Evolutionary conservation across 2,888 invertebrate species (phyloP), one percentile per base, ranked within the genome.

Genomic region (Oithona nana): DNA sequence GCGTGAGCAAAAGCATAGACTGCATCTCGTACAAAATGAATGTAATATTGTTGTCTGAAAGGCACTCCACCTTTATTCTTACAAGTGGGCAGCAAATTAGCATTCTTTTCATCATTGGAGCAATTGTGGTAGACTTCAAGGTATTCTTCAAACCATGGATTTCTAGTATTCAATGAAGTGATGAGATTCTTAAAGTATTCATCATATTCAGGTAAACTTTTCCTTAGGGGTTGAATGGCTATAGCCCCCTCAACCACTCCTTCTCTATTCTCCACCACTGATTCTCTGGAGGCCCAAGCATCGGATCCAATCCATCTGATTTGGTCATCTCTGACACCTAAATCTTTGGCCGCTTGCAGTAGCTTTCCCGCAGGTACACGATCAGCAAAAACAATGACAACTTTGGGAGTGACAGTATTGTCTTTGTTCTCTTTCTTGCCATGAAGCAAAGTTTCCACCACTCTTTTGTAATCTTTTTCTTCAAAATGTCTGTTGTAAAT

Each of bases 241-340:
- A 79, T 73, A 1, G 79, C 75, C 1, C 77, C 76, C 64, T 77
- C 75, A 6, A 77, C 71, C 0, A 76, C 72, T 1, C 69, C 66
- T 57, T 73, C 72, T 60, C 70, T 65, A 26, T 71, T 68, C 65
- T 50, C 31, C 48, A 64, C 58, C 22, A 54, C 54, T 16, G 60
- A 48, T 31, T 63, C 49, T n/a, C 59, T 20, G 20, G 61, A 59
- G n/a, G 72, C 74, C 79, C 79, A 79, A 3, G 75, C 77, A 65
- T 79, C 78, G 56, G 76, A 76, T 6, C 78, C 77, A 52, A 79
- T 71, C 78, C 78, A 79, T 2, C 76, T 73, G 67, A 77, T 76
- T 1, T 70, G 69, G 6, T 56, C 68, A 66, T 49, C 69, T 68
- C 64, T 66, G 1, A 71, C 68, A 0, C 68, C 69, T 0, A 71